Evolutionary conservation across 1,140 invertebrate genomes (phyloP).

Genomic region (Kradibia gibbosae): DNA sequence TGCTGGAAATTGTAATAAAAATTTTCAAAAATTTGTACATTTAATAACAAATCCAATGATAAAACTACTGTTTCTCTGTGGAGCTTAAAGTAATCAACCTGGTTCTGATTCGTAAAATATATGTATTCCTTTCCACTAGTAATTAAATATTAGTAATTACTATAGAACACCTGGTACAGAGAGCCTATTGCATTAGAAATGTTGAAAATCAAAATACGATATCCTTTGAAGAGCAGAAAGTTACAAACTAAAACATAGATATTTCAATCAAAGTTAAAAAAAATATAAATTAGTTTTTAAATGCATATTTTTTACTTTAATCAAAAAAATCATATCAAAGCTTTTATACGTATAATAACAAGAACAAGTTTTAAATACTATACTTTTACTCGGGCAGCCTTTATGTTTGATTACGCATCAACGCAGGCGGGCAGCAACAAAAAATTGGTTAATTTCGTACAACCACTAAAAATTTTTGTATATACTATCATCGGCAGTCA

Average conservation of each 20-base stretch:
- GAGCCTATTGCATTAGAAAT: background rate
- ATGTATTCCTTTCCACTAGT: background rate
- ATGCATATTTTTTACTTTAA: background rate
- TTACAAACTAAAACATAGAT: background rate
- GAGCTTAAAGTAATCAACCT: no score
- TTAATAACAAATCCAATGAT: no score
- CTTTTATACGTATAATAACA: background rate
- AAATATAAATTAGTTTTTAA: background rate
- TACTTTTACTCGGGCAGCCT: background rate
- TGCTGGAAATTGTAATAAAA: no score
- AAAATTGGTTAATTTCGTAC: background rate
- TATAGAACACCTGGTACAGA: background rate
- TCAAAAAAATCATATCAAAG: background rate
- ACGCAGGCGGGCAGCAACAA: background rate
- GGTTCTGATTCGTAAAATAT: background rate
- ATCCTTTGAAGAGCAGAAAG: no score
- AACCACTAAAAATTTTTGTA: constrained; percentile 2
- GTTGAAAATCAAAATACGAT: no score
- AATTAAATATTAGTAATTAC: no score
- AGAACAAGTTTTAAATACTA: background rate
- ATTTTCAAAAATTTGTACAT: no score
- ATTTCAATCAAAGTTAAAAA: background rate
- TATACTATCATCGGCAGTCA: background rate
- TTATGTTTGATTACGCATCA: background rate
- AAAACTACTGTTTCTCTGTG: no score